phyloP scores from a whole-genome alignment of 2,113 vertebrate genomes.

The Rhea americana region DNA sequence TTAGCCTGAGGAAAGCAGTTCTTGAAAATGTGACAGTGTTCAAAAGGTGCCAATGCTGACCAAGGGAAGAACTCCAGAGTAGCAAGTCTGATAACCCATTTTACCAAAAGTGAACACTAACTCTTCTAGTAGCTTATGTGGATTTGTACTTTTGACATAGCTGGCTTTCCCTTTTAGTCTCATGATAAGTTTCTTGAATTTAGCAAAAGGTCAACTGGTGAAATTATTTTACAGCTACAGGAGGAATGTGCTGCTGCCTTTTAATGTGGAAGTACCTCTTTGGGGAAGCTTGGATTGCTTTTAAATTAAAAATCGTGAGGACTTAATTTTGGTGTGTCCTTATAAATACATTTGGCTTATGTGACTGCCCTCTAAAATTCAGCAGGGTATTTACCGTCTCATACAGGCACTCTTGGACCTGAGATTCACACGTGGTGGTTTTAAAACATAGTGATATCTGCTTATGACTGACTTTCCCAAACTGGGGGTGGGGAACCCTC shows the following conservation, averaged over 20 bases:
- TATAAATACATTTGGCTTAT: rapidly evolving
- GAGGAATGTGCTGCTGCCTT: neutral
- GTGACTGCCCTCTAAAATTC: neutral
- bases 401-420: neutral
- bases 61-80: neutral
- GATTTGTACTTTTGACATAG: neutral
- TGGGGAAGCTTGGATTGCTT: neutral
- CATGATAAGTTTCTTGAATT: neutral
- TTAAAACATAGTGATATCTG: neutral
- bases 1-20: neutral
- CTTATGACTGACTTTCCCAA: neutral
- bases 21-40: neutral
- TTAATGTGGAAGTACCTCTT: neutral
- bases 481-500: neutral
- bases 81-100: neutral
- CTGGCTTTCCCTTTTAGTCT: neutral
- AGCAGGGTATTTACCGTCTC: neutral
- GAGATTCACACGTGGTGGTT: neutral
- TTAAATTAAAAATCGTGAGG: neutral
- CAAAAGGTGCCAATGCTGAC: neutral
- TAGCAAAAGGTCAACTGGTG: neutral
- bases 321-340: neutral
- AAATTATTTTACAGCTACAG: neutral
- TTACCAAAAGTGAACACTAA: neutral
- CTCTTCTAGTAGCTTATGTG: neutral